phyloP scores from a whole-genome alignment of 2,113 vertebrate species.

The Camarhynchus parvulus region DNA sequence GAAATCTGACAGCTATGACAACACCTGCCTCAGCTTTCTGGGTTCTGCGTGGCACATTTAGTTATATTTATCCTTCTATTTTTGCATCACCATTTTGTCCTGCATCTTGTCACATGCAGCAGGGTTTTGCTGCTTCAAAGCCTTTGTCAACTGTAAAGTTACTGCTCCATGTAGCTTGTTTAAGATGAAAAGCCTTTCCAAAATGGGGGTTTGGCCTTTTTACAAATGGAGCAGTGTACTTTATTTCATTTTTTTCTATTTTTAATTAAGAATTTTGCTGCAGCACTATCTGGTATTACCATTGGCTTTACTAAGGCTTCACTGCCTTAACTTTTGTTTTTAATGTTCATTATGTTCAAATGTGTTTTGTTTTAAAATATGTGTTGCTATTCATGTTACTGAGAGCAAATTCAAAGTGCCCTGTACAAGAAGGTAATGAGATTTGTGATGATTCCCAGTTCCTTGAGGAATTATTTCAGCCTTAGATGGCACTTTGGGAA shows the following conservation, averaged over 20 bases:
- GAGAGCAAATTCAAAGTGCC: neutral
- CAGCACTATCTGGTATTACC: neutral
- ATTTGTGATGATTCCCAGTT: neutral
- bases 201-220: neutral
- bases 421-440: neutral
- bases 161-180: neutral
- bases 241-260: neutral
- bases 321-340: neutral
- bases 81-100: slow-evolving; percentile 39
- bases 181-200: neutral
- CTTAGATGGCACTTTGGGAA: neutral
- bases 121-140: neutral
- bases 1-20: neutral
- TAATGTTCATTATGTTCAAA: neutral
- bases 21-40: slow-evolving; percentile 19
- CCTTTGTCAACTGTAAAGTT: neutral
- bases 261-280: neutral
- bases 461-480: neutral
- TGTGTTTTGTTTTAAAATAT: neutral
- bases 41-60: neutral
- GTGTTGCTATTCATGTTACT: neutral
- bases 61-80: slow-evolving; percentile 33
- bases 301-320: neutral
- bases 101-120: neutral
- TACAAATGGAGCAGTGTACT: neutral